phyloP scores from a whole-genome alignment of 1,140 invertebrate genomes.

The Prorops nasuta region DNA sequence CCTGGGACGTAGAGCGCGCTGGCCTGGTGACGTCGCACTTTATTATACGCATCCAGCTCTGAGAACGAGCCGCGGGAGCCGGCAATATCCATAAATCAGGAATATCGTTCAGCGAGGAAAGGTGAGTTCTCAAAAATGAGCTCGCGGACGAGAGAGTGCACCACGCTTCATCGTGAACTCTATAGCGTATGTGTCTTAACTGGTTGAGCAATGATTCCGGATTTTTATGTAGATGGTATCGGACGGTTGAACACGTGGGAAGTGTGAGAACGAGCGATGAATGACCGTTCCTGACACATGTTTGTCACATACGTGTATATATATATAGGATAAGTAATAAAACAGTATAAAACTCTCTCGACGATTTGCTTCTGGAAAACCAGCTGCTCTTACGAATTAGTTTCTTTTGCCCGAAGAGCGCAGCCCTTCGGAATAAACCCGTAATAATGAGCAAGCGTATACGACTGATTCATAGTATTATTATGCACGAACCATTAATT shows the following conservation, averaged over 20 bases:
- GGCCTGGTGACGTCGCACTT: conserved; percentile 28
- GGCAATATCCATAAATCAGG: conserved; percentile 43
- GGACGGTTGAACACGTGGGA: conserved; percentile 28
- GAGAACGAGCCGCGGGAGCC: conserved; percentile 24
- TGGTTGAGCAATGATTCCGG: conserved; percentile 1
- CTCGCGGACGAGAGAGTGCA: background rate
- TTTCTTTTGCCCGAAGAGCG: too few relatives aligned
- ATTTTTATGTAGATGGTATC: conserved; percentile 33
- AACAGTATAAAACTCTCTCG: too few relatives aligned
- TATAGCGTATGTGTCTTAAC: background rate
- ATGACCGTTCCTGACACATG: background rate
- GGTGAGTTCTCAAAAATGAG: background rate
- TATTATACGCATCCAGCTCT: conserved; percentile 33
- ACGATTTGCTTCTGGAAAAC: too few relatives aligned
- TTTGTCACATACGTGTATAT: background rate
- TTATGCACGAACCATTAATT: too few relatives aligned
- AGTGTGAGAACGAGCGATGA: conserved; percentile 46
- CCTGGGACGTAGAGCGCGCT: too few relatives aligned
- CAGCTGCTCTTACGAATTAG: too few relatives aligned
- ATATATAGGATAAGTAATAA: background rate
- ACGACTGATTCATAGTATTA: too few relatives aligned
- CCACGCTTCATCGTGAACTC: background rate
- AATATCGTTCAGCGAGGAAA: conserved; percentile 34
- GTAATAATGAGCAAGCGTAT: too few relatives aligned
- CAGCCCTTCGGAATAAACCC: too few relatives aligned